Percentiles rank a stretch among this genome's conserved stretches.
These are phyloP conservation scores for Zophobas atratus DNA, from an alignment of 1,140 invertebrate genomes.

Conservation along the genomic window DNA sequence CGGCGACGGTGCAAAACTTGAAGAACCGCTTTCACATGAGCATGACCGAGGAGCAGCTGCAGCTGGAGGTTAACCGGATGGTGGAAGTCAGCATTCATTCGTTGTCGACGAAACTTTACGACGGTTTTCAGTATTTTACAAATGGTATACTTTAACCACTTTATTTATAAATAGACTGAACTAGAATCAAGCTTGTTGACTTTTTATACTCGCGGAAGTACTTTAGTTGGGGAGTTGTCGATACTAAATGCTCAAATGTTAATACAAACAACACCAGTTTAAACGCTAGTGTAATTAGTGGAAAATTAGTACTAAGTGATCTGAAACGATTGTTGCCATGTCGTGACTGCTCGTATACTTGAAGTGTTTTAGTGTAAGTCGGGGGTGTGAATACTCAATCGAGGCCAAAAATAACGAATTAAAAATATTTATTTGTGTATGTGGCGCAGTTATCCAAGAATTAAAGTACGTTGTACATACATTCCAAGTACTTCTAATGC, in stretches of 20 bases:
- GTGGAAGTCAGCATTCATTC: slow-evolving; percentile 96
- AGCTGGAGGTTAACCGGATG: slow-evolving; percentile 91
- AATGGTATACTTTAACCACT: slow-evolving; percentile 89
- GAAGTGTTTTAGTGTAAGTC: background rate
- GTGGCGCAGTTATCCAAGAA: slow-evolving; percentile 4
- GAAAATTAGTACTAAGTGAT: slow-evolving; percentile 27
- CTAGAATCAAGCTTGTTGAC: slow-evolving; percentile 6
- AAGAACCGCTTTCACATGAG: slow-evolving; percentile 95
- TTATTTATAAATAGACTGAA: slow-evolving; percentile 15
- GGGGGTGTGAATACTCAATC: slow-evolving; percentile 32
- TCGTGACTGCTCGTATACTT: slow-evolving; percentile 5
- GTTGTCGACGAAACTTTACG: slow-evolving; percentile 97
- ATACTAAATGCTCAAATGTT: slow-evolving; percentile 26
- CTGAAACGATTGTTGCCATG: slow-evolving; percentile 18
- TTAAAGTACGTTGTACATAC: slow-evolving; percentile 29
- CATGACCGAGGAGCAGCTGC: slow-evolving; percentile 96
- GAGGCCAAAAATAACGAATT: slow-evolving; percentile 23
- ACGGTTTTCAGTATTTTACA: slow-evolving; percentile 99
- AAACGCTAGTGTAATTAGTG: slow-evolving; percentile 26
- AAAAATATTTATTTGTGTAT: slow-evolving; percentile 10
- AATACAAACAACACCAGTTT: slow-evolving; percentile 10
- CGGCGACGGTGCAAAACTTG: slow-evolving; percentile 87
- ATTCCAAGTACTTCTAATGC: slow-evolving; percentile 32
- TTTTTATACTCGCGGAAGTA: slow-evolving; percentile 14
- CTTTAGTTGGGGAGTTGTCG: background rate